A percentile compares a stretch with the other conserved stretches of the same genome.
Conservation (phyloP, 1,140 invertebrate genomes). For the Drosophila virilis region DNA sequence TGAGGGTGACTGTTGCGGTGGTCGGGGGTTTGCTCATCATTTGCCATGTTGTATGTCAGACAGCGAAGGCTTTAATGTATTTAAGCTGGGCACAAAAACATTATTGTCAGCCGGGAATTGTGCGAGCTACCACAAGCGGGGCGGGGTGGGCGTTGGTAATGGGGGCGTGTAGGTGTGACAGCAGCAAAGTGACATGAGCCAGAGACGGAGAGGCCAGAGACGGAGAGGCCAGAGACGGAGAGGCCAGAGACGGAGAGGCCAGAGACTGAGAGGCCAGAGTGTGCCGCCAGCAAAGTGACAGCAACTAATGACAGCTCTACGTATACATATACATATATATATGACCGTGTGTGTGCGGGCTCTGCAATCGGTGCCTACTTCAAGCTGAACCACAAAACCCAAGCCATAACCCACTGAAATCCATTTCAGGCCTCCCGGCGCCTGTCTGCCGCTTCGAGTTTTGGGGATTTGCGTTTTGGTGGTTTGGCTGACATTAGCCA, state of each 20-base stretch:
- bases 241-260: too few species aligned
- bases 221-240: too few species aligned
- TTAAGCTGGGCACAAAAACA: constrained; percentile 64
- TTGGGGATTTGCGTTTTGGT: constrained; percentile 33
- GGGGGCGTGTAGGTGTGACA: constrained; percentile 2
- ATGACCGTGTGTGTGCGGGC: neutral
- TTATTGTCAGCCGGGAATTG: constrained; percentile 63
- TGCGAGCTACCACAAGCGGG: neutral
- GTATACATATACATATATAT: neutral
- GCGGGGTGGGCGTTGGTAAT: neutral
- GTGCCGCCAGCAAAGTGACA: constrained; percentile 36
- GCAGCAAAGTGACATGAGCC: constrained; percentile 37
- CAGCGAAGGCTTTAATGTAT: constrained; percentile 67
- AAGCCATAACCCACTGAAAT: constrained; percentile 24
- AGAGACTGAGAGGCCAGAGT: constrained; percentile 20
- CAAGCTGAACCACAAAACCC: constrained; percentile 13
- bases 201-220: constrained; percentile 12
- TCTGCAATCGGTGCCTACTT: neutral
- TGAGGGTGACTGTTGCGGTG: neutral
- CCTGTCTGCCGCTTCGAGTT: neutral
- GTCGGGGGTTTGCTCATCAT: constrained; percentile 29
- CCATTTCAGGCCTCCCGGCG: constrained; percentile 9
- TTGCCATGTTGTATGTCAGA: constrained; percentile 13
- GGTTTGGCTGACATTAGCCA: constrained; percentile 24
- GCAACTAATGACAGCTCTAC: constrained; percentile 41